Conservation (phyloP, 2,888 invertebrate species). For the Latrodectus elegans region DNA sequence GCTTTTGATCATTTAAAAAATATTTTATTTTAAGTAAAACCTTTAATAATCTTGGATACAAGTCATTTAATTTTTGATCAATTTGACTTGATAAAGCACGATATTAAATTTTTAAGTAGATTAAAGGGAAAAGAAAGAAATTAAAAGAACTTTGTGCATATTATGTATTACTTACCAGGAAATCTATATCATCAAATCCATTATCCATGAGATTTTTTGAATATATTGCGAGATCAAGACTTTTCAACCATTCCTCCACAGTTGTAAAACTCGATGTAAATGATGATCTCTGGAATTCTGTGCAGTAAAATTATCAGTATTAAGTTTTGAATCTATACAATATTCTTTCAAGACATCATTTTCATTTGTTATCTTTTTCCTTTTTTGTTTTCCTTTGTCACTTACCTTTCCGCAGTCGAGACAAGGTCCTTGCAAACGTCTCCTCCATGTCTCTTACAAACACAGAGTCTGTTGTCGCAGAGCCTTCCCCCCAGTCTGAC, state of each 20-base stretch:
- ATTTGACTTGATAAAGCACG: no score
- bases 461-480: slow-evolving; percentile 73
- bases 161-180: slow-evolving; percentile 84
- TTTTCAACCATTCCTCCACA: slow-evolving; percentile 86
- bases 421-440: slow-evolving; percentile 72
- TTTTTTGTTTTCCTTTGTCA: no score
- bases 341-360: no score
- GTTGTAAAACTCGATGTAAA: slow-evolving; percentile 76
- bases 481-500: slow-evolving; percentile 50
- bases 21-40: no score
- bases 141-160: background rate
- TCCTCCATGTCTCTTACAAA: slow-evolving; percentile 74
- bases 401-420: slow-evolving; percentile 63
- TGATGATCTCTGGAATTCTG: slow-evolving; percentile 63
- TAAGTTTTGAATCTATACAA: no score
- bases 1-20: no score
- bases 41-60: no score
- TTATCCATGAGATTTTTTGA: slow-evolving; percentile 87
- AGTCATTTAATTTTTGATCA: no score
- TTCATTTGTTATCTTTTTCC: no score
- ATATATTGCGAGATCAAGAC: slow-evolving; percentile 86
- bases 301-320: background rate
- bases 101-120: background rate
- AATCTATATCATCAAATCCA: slow-evolving; percentile 93
- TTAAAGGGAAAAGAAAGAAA: background rate